Evolutionary conservation across 2,797 vertebrate species (phyloP).

Genomic region (Microctenopoma lineatum): DNA sequence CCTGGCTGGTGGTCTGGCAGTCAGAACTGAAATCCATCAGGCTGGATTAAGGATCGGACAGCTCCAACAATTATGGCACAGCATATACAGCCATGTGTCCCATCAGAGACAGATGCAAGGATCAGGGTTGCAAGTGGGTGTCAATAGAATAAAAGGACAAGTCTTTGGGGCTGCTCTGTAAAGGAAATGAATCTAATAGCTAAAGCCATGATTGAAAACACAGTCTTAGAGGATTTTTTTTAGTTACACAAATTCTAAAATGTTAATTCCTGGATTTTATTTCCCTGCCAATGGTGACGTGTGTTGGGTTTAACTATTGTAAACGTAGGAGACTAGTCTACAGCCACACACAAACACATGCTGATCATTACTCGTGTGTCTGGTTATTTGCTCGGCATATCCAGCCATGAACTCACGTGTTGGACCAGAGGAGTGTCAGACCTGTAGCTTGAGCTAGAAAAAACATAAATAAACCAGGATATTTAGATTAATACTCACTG

Average conservation of each 20-base stretch:
- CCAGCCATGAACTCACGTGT: not conserved
- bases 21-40: slow-evolving; percentile 55
- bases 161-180: slow-evolving; percentile 24
- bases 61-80: slow-evolving; percentile 49
- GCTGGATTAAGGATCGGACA: slow-evolving; percentile 55
- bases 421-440: not conserved
- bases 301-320: not conserved
- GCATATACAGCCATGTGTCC: slow-evolving; percentile 45
- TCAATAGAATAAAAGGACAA: slow-evolving; percentile 49
- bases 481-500: not conserved
- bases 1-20: slow-evolving; percentile 58
- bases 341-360: not conserved
- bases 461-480: not conserved
- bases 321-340: not conserved
- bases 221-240: slow-evolving; percentile 28
- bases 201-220: slow-evolving; percentile 12
- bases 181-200: slow-evolving; percentile 34
- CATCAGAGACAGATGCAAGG: slow-evolving; percentile 42
- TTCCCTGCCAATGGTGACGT: slow-evolving; percentile 16
- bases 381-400: not conserved
- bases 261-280: slow-evolving; percentile 21
- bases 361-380: not conserved
- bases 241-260: slow-evolving; percentile 29
- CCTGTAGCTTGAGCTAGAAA: not conserved
- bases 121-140: slow-evolving; percentile 50